phyloP scores from a whole-genome alignment of 2,888 invertebrate genomes.

The Criorhina ranunculi region DNA sequence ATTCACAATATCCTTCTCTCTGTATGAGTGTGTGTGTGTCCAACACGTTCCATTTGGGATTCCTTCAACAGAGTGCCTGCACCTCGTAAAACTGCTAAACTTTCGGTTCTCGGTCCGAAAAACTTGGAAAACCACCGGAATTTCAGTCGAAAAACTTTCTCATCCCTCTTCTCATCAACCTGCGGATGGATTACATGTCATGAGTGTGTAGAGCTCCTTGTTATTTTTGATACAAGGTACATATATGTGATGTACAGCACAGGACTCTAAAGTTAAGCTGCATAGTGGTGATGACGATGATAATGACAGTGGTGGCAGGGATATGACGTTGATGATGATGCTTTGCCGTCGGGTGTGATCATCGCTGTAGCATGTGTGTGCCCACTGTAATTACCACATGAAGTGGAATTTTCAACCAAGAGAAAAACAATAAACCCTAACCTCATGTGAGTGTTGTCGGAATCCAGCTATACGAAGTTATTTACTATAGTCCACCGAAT shows the following conservation, averaged over 20 bases:
- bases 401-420: slow-evolving; percentile 70
- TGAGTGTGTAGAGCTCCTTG: slow-evolving; percentile 68
- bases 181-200: slow-evolving; percentile 76
- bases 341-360: slow-evolving; percentile 68
- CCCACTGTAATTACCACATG: slow-evolving; percentile 74
- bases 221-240: slow-evolving; percentile 56
- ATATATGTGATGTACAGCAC: slow-evolving; percentile 25
- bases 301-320: slow-evolving; percentile 45
- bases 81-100: slow-evolving; percentile 55
- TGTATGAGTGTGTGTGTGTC: slow-evolving; percentile 14
- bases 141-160: slow-evolving; percentile 28
- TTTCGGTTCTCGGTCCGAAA: slow-evolving; percentile 54
- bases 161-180: slow-evolving; percentile 60
- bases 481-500: slow-evolving; percentile 59
- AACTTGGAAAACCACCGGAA: slow-evolving; percentile 59
- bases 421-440: slow-evolving; percentile 75
- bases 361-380: slow-evolving; percentile 63
- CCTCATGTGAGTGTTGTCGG: slow-evolving; percentile 61
- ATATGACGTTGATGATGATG: slow-evolving; percentile 61
- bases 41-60: slow-evolving; percentile 69
- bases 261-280: slow-evolving; percentile 37
- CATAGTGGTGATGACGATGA: slow-evolving; percentile 50
- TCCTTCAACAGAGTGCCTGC: slow-evolving; percentile 47
- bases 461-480: slow-evolving; percentile 51
- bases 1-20: neutral